Base-by-base conservation (phyloP, 1,140 invertebrate genomes). In the Trichonephila clavipes region DNA sequence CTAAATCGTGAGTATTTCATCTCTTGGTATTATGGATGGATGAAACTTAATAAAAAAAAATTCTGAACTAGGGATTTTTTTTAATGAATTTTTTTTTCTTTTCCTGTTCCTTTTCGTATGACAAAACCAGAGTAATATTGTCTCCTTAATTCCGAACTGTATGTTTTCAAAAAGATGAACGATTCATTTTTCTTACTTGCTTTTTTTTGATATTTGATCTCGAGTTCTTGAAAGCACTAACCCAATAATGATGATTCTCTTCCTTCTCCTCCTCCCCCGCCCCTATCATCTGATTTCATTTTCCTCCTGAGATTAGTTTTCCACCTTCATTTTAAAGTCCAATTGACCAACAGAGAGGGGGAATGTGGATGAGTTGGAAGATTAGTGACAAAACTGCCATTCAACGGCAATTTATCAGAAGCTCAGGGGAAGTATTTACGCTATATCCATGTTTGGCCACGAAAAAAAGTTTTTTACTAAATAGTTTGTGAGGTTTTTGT, bases 1-100 rank as follows among this genome's bases (percentile, higher is more conserved):
- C 72, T 77, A 77, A 77, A 77, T 77, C 72, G 72, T 6, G 28
- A 77, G 24, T 77, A 77, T 77, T 77, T 77, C 72, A 77, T 77
- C 72, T 77, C 34, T 77, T 40, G 14, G 28, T 18, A 77, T 77
- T 77, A 77, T 77, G 72, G 72, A 72, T 34, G 69, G 69, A 18
- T 34, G 28, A 34, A 77, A 77, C 28, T 34, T 51, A 51, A 77
- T 34, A 34, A 28, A 40, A 18, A 28, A 19, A 34, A 6, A 19
- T 1, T 18, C 7, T 34, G 28, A 24, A 40, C 34, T 19, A 40
- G 4, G 0, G 34, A 77, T 28, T 77, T 77, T 77, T 40, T 7
- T n/a, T 12, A 21, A 21, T 64, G 18, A 5, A 8, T 6, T 6
- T 66, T 69, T 66, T 69, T 0, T 69, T 69, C 14, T 24, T 69